These are phyloP conservation scores for Clunio marinus DNA, from an alignment of 2,888 invertebrate genomes.

Conservation along the genomic window DNA sequence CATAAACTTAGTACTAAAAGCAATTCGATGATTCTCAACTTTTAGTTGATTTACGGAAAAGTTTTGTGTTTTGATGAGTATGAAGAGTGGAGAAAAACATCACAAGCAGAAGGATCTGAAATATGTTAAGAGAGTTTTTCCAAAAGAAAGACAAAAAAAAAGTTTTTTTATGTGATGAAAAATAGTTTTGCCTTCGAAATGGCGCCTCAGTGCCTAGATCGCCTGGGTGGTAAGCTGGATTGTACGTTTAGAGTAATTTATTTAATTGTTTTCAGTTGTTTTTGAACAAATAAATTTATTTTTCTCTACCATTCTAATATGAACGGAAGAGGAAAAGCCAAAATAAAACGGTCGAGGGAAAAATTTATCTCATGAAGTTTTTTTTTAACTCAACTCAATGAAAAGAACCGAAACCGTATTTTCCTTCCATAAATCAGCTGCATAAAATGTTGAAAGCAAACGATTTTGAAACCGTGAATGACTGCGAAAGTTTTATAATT, in stretches of 20 bases:
- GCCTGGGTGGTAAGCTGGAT: neutral
- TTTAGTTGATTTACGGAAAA: too few species aligned
- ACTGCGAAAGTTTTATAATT: constrained; percentile 5
- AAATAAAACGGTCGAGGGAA: neutral
- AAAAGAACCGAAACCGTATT: too few species aligned
- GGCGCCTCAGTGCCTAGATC: constrained; percentile 25
- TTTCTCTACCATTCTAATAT: neutral
- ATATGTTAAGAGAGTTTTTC: neutral
- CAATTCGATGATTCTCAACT: too few species aligned
- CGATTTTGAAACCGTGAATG: constrained; percentile 6
- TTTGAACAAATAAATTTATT: constrained; percentile 28
- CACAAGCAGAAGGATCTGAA: neutral
- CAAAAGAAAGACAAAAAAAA: neutral
- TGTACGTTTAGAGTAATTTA: constrained; percentile 32
- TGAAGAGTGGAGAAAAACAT: neutral
- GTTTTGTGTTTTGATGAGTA: neutral
- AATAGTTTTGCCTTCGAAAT: constrained; percentile 25
- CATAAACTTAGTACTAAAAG: too few species aligned
- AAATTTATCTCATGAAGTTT: constrained; percentile 22
- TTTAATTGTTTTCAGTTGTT: constrained; percentile 35
- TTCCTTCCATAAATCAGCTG: constrained; percentile 14
- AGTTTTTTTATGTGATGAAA: constrained; percentile 24
- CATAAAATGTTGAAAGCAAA: constrained; percentile 14
- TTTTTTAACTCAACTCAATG: neutral
- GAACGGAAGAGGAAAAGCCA: too few species aligned